Conservation (phyloP, 2,888 invertebrate species). For the Pollenia angustigena region DNA sequence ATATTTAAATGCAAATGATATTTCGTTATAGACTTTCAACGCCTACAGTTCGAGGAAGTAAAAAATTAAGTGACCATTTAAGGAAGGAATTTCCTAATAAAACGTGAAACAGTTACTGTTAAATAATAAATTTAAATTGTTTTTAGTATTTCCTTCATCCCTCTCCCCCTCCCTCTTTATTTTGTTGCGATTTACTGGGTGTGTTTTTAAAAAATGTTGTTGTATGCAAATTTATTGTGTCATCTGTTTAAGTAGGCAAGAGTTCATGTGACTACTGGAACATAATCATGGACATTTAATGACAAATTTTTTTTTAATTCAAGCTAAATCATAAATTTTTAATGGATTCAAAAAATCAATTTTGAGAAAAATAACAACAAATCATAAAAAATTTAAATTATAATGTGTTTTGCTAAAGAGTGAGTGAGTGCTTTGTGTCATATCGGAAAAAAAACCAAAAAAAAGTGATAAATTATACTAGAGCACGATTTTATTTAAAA, state of each 20-base stretch:
- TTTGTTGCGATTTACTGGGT: not conserved
- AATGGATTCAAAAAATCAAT: slow-evolving; percentile 24
- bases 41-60: slow-evolving; percentile 55
- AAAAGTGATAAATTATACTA: slow-evolving; percentile 53
- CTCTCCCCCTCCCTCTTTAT: not conserved
- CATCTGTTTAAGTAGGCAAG: not conserved
- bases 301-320: slow-evolving; percentile 1
- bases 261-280: not conserved
- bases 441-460: not conserved
- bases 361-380: slow-evolving; percentile 50
- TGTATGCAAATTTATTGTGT: not conserved
- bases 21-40: slow-evolving; percentile 53
- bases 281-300: slow-evolving; percentile 47
- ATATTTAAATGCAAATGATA: slow-evolving; percentile 59
- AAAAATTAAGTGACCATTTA: slow-evolving; percentile 20
- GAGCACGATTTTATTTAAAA: slow-evolving; percentile 48
- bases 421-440: not conserved
- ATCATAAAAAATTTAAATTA: slow-evolving; percentile 45
- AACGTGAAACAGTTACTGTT: slow-evolving; percentile 47
- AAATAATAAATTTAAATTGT: slow-evolving; percentile 31
- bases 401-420: slow-evolving; percentile 46
- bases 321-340: slow-evolving; percentile 26
- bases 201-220: not conserved
- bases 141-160: not conserved
- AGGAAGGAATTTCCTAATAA: slow-evolving; percentile 64